A percentile compares a stretch with the other conserved stretches of the same genome.
Evolutionary conservation across 2,797 vertebrate species (phyloP).

Genomic region (Cyclura pinguis): DNA sequence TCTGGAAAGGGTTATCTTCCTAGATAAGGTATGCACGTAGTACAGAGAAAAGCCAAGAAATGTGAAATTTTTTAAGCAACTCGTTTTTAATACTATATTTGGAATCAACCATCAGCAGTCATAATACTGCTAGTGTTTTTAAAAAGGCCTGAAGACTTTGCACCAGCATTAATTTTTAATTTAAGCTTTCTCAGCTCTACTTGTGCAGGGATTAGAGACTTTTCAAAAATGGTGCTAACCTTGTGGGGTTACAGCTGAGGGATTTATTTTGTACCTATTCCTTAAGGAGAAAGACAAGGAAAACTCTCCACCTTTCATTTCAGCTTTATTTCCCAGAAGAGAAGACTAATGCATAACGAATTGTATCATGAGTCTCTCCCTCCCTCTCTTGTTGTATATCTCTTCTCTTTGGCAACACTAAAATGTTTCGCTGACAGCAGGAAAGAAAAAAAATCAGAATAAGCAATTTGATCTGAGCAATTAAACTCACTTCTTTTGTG

Average conservation of each 20-base stretch:
- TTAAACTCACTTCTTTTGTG: slow-evolving; percentile 29
- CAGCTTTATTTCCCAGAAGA: slow-evolving; percentile 29
- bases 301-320: slow-evolving; percentile 14
- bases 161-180: background rate
- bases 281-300: background rate
- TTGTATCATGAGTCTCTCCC: background rate
- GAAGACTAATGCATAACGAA: slow-evolving; percentile 13
- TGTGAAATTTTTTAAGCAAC: background rate
- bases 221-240: slow-evolving; percentile 14
- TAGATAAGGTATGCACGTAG: background rate
- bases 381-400: no score
- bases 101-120: background rate
- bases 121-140: background rate
- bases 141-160: background rate
- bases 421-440: background rate
- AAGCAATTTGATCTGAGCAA: slow-evolving; percentile 37
- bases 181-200: background rate
- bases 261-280: background rate
- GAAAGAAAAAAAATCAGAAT: background rate
- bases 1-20: background rate
- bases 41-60: background rate
- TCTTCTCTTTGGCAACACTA: background rate
- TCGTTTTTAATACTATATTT: background rate
- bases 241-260: background rate
- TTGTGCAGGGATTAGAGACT: slow-evolving; percentile 12